Conservation (phyloP, 2,888 invertebrate species). For the Fissipunctia ypsillon region DNA sequence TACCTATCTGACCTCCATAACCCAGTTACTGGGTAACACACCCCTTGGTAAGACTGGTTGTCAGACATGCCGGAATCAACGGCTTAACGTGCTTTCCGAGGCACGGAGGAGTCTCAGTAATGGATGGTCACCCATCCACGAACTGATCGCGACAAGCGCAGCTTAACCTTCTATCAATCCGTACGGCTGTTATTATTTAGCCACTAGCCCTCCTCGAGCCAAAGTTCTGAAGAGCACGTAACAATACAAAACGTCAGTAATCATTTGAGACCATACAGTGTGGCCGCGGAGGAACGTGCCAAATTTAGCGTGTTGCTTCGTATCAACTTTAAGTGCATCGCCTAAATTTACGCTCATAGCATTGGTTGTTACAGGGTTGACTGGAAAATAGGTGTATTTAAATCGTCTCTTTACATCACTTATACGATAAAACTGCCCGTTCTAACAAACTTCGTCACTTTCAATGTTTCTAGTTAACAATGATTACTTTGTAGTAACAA, state of each 20-base stretch:
- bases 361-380: constrained; percentile 28
- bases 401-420: neutral
- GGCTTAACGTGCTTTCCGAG: neutral
- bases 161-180: neutral
- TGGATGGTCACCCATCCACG: neutral
- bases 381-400: neutral
- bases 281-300: constrained; percentile 40
- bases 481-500: too few species aligned
- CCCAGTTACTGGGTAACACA: too few species aligned
- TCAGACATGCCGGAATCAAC: too few species aligned
- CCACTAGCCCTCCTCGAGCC: neutral
- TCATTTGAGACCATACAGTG: constrained; percentile 19
- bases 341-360: constrained; percentile 50
- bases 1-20: too few species aligned
- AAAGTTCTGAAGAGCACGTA: constrained; percentile 20
- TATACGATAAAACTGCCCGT: neutral
- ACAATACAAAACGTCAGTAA: constrained; percentile 27
- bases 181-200: neutral
- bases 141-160: too few species aligned
- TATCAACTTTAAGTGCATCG: constrained; percentile 48
- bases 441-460: neutral
- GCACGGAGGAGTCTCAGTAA: neutral
- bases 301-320: constrained; percentile 51
- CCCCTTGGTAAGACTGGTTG: too few species aligned
- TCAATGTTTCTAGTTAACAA: neutral